These are phyloP conservation scores for Scomber colias DNA, from an alignment of 2,113 vertebrate species.

Conservation along the genomic window DNA sequence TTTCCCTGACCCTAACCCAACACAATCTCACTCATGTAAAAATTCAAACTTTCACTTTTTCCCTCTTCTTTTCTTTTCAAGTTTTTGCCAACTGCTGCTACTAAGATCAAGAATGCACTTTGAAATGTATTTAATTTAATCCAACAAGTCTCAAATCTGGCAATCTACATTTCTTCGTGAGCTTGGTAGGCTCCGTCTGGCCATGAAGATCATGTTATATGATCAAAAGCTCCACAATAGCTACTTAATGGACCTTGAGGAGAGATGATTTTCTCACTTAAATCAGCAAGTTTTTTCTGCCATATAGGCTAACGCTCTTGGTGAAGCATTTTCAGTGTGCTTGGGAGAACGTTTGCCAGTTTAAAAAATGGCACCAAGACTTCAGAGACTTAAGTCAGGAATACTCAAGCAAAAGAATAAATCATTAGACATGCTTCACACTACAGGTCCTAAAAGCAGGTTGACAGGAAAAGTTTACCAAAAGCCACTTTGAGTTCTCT, in stretches of 20 bases:
- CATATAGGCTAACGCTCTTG: background rate
- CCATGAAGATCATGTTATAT: background rate
- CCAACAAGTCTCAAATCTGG: no score
- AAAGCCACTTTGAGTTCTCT: conserved; percentile 4
- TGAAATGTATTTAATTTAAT: background rate
- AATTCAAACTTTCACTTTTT: no score
- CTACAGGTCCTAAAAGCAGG: background rate
- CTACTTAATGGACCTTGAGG: background rate
- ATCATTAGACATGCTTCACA: no score
- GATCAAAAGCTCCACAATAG: background rate
- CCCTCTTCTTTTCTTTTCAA: no score
- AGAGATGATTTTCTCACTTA: background rate
- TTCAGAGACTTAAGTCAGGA: background rate
- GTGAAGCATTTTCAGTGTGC: background rate
- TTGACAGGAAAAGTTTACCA: conserved; percentile 15
- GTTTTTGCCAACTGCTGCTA: no score
- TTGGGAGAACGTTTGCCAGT: background rate
- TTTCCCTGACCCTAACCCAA: background rate
- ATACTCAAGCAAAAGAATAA: background rate
- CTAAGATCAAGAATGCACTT: no score
- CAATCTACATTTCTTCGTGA: no score
- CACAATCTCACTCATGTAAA: no score
- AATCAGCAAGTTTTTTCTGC: background rate
- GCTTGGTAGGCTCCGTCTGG: background rate
- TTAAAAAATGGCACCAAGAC: background rate